Evolutionary conservation across 2,888 invertebrate genomes (phyloP), one percentile per base, ranked within the genome.

Genomic region (Parasteatoda lunata): DNA sequence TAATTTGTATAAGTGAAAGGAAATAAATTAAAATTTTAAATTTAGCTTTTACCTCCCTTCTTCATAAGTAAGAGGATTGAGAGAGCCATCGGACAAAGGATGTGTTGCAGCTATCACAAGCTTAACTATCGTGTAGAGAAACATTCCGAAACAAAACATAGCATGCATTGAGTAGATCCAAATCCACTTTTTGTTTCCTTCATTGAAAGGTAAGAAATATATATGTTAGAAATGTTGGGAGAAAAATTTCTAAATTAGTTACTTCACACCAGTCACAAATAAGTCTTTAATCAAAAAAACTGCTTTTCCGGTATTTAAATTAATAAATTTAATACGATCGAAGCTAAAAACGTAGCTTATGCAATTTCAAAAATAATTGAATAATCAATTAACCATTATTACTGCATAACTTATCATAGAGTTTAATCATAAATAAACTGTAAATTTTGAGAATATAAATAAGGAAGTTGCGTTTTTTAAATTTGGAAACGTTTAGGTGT

Each of bases 11-110:
- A 30, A 30, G 30, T 30, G 30, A 30, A 30, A 30, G 2, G 30
- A 30, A 30, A 30, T 30, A 30, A 30, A 30, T 30, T 30, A 30
- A 30, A 30, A 30, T 30, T 30, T 30, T 2, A 30, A 30, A 30
- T 30, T 30, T 1, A 30, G 30, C 0, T 30, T 30, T 80, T 68
- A 88, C 88, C 88, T 75, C 54, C 88, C 88, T 76, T 88, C 88
- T 54, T 88, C 88, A 45, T 88, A 83, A 13, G 83, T 88, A 8
- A 88, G 77, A 2, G 88, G 88, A 45, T 88, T 88, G 5, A 88
- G 68, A 4, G 83, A 79, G 51, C 88, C 88, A 49, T 88, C 88
- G 6, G 88, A 69, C 48, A 83, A 51, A 47, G 83, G 88, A 66
- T 83, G 83, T 8, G 65, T 64, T 6, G 73, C 66, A n/a, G 69